Evolutionary conservation across 2,797 vertebrate genomes (phyloP), one percentile per base, ranked within the genome.

Genomic region (Hapalemur alaotrensis): DNA sequence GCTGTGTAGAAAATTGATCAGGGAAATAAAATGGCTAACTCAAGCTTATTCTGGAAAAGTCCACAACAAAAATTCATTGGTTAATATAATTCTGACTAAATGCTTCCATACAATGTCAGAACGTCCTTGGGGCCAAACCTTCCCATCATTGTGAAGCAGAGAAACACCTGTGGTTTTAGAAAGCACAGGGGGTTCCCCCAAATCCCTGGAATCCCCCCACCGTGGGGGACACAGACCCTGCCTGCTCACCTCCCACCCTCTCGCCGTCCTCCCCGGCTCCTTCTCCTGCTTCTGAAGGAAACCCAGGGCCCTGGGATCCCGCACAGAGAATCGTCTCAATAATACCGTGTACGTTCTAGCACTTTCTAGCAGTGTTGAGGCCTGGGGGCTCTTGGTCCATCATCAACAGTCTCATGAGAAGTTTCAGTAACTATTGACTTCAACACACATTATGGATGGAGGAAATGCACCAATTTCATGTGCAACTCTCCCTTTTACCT

Each of bases 391-490:
- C 28, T 12, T 0, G 0, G 32, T 7, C 25, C 65, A 25, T 10
- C 7, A 4, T 2, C 12, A 10, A 10, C n/a, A 3, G n/a, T 35
- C 75, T 30, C 20, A 4, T 0, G 5, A 30, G 38, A 67, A 35
- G 20, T 17, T 7, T 4, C 69, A 14, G 2, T 46, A 20, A 28
- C n/a, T 9, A 4, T 0, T 17, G 69, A 25, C 3, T 1, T 14
- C 20, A 15, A 7, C 38, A 43, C 28, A n/a, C 2, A 2, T 8
- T 0, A 30, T 0, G 5, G 52, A 28, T 0, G 13, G 35, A 10
- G 0, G 48, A n/a, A 30, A 32, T 0, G 2, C 13, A 1, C 5
- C 41, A 0, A 4, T 1, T 12, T 28, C 5, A 48, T 0, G 28
- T 0, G 23, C 14, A 11, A 7, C 2, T 32, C 38, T 48, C 43